Conservation (phyloP, 2,888 invertebrate species). For the Metallyticus violacea region DNA sequence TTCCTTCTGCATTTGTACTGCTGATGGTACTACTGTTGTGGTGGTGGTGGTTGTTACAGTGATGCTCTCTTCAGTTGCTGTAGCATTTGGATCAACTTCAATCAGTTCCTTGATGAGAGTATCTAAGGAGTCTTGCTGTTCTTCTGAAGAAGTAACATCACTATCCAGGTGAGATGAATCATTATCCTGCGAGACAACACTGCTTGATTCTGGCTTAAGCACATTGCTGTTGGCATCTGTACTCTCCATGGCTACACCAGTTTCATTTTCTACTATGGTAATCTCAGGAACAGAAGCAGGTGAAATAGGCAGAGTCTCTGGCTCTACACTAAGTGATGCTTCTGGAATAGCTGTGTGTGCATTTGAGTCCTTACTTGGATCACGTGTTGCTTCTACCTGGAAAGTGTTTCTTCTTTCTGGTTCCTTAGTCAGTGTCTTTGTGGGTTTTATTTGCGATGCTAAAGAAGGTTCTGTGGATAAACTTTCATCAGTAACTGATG, state of each 20-base stretch:
- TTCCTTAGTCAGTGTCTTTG: constrained; percentile 43
- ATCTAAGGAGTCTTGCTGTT: constrained; percentile 40
- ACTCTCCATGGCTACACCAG: background rate
- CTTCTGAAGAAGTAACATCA: constrained; percentile 31
- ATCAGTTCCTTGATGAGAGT: constrained; percentile 45
- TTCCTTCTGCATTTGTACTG: constrained; percentile 67
- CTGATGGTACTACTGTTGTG: constrained; percentile 37
- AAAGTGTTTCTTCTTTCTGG: background rate
- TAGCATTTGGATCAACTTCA: constrained; percentile 42
- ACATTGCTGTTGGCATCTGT: background rate
- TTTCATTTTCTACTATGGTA: background rate
- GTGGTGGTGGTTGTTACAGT: constrained; percentile 36
- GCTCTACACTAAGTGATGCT: background rate
- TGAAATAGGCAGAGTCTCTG: background rate
- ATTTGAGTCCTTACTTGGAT: constrained; percentile 33
- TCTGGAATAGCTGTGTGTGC: background rate
- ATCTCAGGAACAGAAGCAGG: background rate
- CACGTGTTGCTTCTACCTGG: background rate
- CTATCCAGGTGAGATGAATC: background rate
- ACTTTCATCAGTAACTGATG: background rate
- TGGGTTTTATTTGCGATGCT: constrained; percentile 46
- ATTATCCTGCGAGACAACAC: background rate
- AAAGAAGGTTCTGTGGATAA: background rate
- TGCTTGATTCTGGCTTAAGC: background rate
- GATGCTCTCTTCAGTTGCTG: background rate